Evolutionary conservation across 2,113 vertebrate genomes (phyloP), one percentile per base, ranked within the genome.

Genomic region (Ahaetulla prasina): DNA sequence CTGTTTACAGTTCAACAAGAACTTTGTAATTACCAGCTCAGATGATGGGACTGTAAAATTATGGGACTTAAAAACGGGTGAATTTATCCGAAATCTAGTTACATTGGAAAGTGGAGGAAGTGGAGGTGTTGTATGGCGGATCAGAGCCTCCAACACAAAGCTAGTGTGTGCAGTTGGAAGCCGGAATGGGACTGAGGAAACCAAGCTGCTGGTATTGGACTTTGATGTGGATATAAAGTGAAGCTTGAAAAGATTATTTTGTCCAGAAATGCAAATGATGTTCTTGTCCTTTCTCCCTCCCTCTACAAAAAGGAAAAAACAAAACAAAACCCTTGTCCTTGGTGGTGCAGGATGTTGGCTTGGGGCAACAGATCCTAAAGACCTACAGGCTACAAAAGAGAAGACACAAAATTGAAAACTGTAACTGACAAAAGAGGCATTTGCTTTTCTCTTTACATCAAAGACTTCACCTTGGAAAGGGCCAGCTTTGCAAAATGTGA

Each of bases 1-100:
- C 96, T 99, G 99, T 98, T 99, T 99, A 98, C 99, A 99, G 98
- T 99, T 99, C 98, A 99, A 99, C 98, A 99, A 99, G 98, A 99
- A 99, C 98, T 99, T 99, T 98, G 99, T 99, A 96, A 99, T 99
- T 98, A 99, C 99, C 98, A 99, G 99, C 98, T 99, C 99, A 94
- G 99, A 99, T 95, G 99, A 99, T 93, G 99, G 99, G 97, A 99
- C 99, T 92, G 99, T 99, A 93, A 99, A 99, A 98, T 98, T 99
- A 94, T 99, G 99, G 99, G 99, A 99, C 98, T 98, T 99, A 97
- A 99, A 99, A 98, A 99, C 99, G 95, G 99, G 99, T 97, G 99
- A 99, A 98, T 99, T 99, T 98, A 99, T 99, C 98, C 98, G 99
- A n/a, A 99, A 99, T 97, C 98, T 99, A 96, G 99, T 99, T 97